Percentiles rank a stretch among this genome's conserved stretches.
These are phyloP conservation scores for Nezara viridula DNA, from an alignment of 2,888 invertebrate species.

Conservation along the genomic window DNA sequence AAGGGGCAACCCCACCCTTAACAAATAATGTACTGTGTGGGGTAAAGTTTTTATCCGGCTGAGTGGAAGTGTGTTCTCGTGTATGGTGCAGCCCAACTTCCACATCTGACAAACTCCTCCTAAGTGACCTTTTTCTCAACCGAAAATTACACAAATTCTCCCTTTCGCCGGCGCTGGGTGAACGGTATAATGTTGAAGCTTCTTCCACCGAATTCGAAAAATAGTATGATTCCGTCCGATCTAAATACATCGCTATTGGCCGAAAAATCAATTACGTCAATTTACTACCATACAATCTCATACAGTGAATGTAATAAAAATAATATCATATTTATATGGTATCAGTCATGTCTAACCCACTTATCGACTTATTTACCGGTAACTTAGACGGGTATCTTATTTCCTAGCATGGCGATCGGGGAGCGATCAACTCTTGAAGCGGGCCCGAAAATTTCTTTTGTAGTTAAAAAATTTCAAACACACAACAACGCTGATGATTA, in stretches of 20 bases:
- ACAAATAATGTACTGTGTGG: conserved; percentile 49
- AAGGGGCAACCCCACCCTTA: conserved; percentile 46
- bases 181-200: not conserved
- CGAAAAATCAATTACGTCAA: too few relatives aligned
- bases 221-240: too few relatives aligned
- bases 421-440: not conserved
- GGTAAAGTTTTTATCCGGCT: conserved; percentile 49
- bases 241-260: too few relatives aligned
- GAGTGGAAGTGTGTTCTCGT: conserved; percentile 41
- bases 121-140: conserved; percentile 49
- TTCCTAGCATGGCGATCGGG: not conserved
- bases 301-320: too few relatives aligned
- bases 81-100: conserved; percentile 38
- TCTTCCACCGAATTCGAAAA: not conserved
- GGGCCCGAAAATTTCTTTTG: not conserved
- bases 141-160: conserved; percentile 44
- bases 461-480: not conserved
- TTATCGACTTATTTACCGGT: conserved; percentile 33
- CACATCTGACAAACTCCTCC: conserved; percentile 42
- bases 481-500: too few relatives aligned
- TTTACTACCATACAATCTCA: too few relatives aligned
- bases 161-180: not conserved
- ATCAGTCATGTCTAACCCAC: conserved; percentile 45
- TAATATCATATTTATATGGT: too few relatives aligned
- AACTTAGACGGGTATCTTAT: not conserved